phyloP scores from a whole-genome alignment of 2,113 vertebrate species.

The Channa maculata region DNA sequence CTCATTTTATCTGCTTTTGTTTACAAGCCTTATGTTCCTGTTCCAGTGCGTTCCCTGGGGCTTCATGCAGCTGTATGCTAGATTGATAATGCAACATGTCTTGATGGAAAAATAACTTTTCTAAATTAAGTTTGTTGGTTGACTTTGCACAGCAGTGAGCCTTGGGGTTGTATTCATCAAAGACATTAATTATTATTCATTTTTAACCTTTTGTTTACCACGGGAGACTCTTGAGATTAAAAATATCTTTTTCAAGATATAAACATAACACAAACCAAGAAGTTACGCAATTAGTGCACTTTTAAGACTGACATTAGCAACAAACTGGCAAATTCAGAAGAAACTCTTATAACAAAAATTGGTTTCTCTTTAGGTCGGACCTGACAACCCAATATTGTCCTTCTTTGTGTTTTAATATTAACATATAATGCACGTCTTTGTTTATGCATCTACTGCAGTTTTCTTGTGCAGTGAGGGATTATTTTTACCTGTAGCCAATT shows the following conservation, averaged over 20 bases:
- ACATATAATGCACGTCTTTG: no score
- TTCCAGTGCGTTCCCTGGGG: conserved; percentile 2
- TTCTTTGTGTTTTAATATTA: no score
- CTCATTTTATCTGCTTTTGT: conserved; percentile 15
- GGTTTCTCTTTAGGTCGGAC: no score
- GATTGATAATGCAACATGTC: conserved; percentile 14
- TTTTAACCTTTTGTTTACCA: no score
- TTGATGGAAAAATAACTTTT: conserved; percentile 15
- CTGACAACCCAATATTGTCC: no score
- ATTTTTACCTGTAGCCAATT: no score
- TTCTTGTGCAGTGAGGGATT: no score
- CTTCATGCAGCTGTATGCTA: conserved; percentile 4
- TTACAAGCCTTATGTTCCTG: conserved; percentile 22
- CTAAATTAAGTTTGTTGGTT: conserved; percentile 1
- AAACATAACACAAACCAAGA: no score
- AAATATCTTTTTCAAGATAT: no score
- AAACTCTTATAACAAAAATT: not conserved
- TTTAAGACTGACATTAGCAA: not conserved
- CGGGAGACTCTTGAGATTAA: no score
- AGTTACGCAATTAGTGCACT: no score
- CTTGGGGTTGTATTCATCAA: not conserved
- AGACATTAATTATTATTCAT: not conserved
- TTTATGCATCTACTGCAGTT: no score
- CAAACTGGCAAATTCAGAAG: not conserved
- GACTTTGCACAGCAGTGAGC: not conserved